Conservation (phyloP, 2,888 invertebrate genomes). For the Stegana nigrithorax region DNA sequence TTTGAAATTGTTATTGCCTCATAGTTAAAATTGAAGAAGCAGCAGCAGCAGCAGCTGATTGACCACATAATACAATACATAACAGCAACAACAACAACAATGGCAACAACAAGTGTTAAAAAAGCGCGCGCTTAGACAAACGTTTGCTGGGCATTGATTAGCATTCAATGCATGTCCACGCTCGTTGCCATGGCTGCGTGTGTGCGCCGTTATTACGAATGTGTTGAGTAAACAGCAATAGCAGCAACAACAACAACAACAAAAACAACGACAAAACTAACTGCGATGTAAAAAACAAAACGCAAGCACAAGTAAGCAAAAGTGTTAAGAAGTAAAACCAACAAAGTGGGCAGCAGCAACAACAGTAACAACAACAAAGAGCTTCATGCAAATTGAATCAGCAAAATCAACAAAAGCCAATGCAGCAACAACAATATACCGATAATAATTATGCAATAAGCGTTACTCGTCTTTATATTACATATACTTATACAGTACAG, state of each 20-base stretch:
- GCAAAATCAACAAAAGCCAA: slow-evolving; percentile 12
- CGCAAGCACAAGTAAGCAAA: not conserved
- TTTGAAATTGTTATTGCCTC: no score
- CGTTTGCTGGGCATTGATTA: slow-evolving; percentile 42
- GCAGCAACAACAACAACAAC: slow-evolving; percentile 29
- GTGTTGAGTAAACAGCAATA: slow-evolving; percentile 46
- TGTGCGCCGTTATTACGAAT: slow-evolving; percentile 58
- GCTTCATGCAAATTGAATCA: slow-evolving; percentile 24
- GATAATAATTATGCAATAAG: not conserved
- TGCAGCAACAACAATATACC: not conserved
- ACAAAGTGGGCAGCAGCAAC: not conserved
- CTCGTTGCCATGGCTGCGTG: slow-evolving; percentile 21
- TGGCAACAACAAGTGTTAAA: slow-evolving; percentile 22
- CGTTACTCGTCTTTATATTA: no score
- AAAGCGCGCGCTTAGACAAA: slow-evolving; percentile 2
- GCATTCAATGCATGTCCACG: slow-evolving; percentile 48
- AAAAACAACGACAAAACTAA: slow-evolving; percentile 23
- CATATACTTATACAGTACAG: no score
- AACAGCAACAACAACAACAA: slow-evolving; percentile 20
- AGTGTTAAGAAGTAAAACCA: slow-evolving; percentile 1
- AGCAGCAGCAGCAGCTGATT: slow-evolving; percentile 29
- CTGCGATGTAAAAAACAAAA: not conserved
- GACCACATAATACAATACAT: slow-evolving; percentile 43
- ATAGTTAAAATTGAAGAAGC: no score
- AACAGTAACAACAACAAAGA: not conserved